Percentiles rank a stretch among this genome's conserved stretches.
These are phyloP conservation scores for Lasius platythorax DNA, from an alignment of 2,888 invertebrate genomes.

Conservation along the genomic window DNA sequence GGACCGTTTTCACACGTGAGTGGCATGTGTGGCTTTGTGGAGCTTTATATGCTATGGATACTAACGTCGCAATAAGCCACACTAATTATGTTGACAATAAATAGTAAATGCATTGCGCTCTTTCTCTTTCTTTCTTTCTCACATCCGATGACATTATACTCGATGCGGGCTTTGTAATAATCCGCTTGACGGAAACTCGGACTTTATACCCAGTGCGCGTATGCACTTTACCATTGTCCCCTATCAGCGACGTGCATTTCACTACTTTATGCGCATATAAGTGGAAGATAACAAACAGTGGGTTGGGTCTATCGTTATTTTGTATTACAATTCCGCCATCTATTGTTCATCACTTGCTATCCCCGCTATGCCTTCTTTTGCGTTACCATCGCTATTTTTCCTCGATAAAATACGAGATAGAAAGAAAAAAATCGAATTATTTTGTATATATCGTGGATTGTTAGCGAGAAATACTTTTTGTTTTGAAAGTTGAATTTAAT, in stretches of 20 bases:
- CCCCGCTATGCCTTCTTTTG: not conserved
- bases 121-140: not conserved
- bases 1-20: not conserved
- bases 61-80: not conserved
- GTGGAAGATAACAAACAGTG: slow-evolving; percentile 48
- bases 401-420: not conserved
- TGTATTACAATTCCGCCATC: slow-evolving; percentile 16
- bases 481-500: too few species aligned
- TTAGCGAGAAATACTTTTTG: too few species aligned
- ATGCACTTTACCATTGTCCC: not conserved
- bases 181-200: slow-evolving; percentile 34
- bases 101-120: not conserved
- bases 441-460: too few species aligned
- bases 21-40: not conserved
- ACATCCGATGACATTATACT: not conserved
- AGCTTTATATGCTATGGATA: slow-evolving; percentile 4
- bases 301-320: slow-evolving; percentile 19
- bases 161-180: slow-evolving; percentile 37
- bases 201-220: slow-evolving; percentile 32
- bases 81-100: slow-evolving; percentile 44
- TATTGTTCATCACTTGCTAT: not conserved
- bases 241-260: slow-evolving; percentile 3
- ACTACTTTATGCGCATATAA: slow-evolving; percentile 45
- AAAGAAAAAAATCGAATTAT: not conserved
- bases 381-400: not conserved